phyloP scores from a whole-genome alignment of 2,888 invertebrate species.

The Suillia variegata region DNA sequence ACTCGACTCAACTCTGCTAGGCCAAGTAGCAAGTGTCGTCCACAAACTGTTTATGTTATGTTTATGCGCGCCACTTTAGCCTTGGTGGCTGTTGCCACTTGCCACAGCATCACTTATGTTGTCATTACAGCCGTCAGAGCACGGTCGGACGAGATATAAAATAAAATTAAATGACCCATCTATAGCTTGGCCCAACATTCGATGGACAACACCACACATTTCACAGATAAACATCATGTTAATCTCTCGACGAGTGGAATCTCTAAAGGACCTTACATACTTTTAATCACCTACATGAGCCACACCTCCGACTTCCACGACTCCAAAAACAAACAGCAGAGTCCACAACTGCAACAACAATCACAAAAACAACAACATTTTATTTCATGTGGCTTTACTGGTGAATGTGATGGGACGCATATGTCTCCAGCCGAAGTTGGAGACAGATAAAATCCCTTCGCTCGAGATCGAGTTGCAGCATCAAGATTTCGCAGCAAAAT shows the following conservation, averaged over 20 bases:
- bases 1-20: background rate
- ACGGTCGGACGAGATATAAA: background rate
- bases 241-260: slow-evolving; percentile 15
- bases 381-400: too few species aligned
- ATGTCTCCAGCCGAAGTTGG: too few species aligned
- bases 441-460: too few species aligned
- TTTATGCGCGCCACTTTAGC: slow-evolving; percentile 1
- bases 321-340: background rate
- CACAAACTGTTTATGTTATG: slow-evolving; percentile 2
- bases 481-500: too few species aligned
- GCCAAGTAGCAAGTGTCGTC: background rate
- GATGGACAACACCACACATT: background rate
- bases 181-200: background rate
- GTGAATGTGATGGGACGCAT: too few species aligned
- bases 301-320: too few species aligned
- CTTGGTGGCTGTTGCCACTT: too few species aligned
- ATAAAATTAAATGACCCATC: background rate
- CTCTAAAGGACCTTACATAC: slow-evolving; percentile 2
- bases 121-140: slow-evolving; percentile 12
- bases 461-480: too few species aligned
- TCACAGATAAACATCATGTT: slow-evolving; percentile 26
- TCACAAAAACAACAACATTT: slow-evolving; percentile 20
- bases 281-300: slow-evolving; percentile 16
- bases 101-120: slow-evolving; percentile 21
- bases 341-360: slow-evolving; percentile 30